Percentiles rank a stretch among this genome's conserved stretches.
phyloP scores from a whole-genome alignment of 2,113 vertebrate species.

The Illadopsis cleaveri region DNA sequence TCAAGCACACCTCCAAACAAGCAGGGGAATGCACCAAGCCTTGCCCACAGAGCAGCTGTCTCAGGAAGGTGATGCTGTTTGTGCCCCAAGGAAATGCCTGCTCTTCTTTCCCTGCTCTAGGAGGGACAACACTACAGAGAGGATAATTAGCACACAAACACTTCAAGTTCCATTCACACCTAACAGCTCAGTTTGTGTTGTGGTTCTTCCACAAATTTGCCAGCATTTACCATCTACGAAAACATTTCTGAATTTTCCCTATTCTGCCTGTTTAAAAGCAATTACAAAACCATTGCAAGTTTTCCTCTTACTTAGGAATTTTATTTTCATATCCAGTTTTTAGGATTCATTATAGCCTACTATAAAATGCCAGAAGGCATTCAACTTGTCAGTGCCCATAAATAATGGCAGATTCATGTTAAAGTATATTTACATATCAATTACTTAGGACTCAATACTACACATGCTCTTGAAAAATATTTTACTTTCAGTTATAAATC shows the following conservation, averaged over 20 bases:
- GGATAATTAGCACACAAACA: not conserved
- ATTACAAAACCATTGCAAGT: not conserved
- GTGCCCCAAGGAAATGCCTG: not conserved
- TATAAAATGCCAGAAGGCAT: conserved; percentile 21
- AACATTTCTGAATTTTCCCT: not conserved
- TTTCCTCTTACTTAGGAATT: not conserved
- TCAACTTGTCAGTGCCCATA: conserved; percentile 24
- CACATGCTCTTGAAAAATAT: conserved; percentile 31
- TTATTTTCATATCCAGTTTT: not conserved
- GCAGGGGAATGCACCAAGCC: not conserved
- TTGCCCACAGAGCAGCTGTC: not conserved
- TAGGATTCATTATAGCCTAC: not conserved
- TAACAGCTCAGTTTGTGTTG: not conserved
- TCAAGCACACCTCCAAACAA: not conserved
- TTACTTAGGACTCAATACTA: conserved; percentile 8
- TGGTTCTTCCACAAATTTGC: not conserved
- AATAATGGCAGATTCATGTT: conserved; percentile 23
- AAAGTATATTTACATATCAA: conserved; percentile 44
- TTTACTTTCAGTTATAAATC: conserved; percentile 12
- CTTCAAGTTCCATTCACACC: not conserved
- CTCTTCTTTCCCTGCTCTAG: not conserved
- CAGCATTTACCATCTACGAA: not conserved
- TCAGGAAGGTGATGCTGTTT: not conserved
- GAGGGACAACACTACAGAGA: not conserved
- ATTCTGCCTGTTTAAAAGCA: not conserved